Evolutionary conservation across 2,888 invertebrate genomes (phyloP).

Genomic region (Coronaproctus castanopsis): DNA sequence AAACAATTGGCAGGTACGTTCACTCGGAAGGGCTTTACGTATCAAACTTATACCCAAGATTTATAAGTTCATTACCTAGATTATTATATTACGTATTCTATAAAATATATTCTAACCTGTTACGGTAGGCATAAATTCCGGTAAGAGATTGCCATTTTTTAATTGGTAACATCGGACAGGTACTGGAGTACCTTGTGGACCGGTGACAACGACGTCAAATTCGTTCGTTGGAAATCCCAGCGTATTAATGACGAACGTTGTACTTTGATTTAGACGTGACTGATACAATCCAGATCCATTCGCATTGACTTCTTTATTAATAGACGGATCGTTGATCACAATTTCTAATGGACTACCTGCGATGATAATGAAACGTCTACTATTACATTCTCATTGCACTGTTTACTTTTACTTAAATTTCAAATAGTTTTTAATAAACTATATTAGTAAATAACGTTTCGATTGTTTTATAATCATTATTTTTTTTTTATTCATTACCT

Average conservation of each 20-base stretch:
- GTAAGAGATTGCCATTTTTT: conserved; percentile 81
- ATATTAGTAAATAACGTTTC: no score
- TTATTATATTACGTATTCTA: no score
- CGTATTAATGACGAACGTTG: conserved; percentile 75
- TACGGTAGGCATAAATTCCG: conserved; percentile 73
- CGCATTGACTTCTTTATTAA: conserved; percentile 52
- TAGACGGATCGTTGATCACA: conserved; percentile 39
- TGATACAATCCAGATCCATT: conserved; percentile 70
- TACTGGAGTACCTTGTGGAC: conserved; percentile 55
- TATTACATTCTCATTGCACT: no score
- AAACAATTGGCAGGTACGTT: no score
- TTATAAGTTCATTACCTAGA: no score
- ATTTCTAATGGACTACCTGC: conserved; percentile 38
- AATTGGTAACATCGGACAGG: conserved; percentile 90
- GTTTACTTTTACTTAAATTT: no score
- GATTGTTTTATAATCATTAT: no score
- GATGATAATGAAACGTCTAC: conserved; percentile 2
- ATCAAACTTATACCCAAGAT: no score
- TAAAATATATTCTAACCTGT: conserved; percentile 33
- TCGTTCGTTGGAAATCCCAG: conserved; percentile 64
- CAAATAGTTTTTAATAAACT: no score
- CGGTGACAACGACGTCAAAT: conserved; percentile 76
- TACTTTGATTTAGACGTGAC: conserved; percentile 57
- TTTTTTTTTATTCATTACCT: conserved; percentile 24
- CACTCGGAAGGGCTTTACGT: no score